Evolutionary conservation across 2,113 vertebrate genomes (phyloP), one percentile per base, ranked within the genome.

Genomic region (Oplegnathus fasciatus): DNA sequence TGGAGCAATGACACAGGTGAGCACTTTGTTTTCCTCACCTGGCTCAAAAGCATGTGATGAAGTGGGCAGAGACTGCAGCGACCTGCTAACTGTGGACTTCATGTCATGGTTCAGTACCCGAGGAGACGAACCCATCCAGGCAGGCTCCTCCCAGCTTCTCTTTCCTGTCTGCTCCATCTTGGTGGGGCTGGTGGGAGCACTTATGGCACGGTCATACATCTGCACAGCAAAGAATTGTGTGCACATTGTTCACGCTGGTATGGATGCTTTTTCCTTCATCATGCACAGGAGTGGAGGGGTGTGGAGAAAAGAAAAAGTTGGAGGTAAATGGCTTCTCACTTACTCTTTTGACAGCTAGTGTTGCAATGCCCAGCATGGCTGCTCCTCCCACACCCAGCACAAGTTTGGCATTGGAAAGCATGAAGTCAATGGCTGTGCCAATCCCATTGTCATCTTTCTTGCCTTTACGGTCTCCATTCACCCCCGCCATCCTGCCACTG

Each of bases 71-170:
- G 97, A 96, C 94, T 99, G 98, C 32, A 99, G 94, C 1, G 98
- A 99, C 52, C 98, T 95, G 92, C 98, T 99, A 62, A 98, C 86
- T 28, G 94, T 97, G 1, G 95, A 94, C 94, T 98, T 99, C 98
- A 99, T 97, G 85, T 98, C 97, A 32, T 91, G 96, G 92, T 89
- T 97, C 75, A 99, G 92, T 3, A 98, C 90, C 22, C 97, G 95
- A 0, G 97, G 97, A 0, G 97, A 98, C 0, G 97, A 98, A 1
- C 98, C 98, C 95, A 99, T 94, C 98, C 98, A 99, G 80, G 95
- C 97, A 0, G 98, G 98, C 88, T 99, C 98, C 87, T 99, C 98
- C 98, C 98, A 99, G 94, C 98, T 99, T 84, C 97, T 97, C 87
- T 97, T 96, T 58, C 97, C 97, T 0, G 96, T 93, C 58, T 96